A percentile compares a stretch with the other conserved stretches of the same genome.
These are phyloP conservation scores for Troglohyphantes excavatus DNA, from an alignment of 2,888 invertebrate genomes.

Conservation along the genomic window DNA sequence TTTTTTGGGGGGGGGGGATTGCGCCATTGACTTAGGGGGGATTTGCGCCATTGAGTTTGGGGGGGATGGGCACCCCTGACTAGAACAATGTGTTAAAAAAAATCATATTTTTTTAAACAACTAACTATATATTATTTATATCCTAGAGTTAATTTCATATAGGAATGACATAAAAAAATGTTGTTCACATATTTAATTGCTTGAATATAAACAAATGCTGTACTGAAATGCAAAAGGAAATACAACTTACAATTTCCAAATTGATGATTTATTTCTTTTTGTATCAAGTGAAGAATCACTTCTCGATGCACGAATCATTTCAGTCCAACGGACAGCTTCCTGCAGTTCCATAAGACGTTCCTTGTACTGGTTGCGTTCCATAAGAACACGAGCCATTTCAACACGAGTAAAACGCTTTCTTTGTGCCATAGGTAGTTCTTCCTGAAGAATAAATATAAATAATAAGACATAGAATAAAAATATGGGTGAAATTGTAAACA, in stretches of 20 bases:
- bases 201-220: not conserved
- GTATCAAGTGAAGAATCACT: conserved; percentile 83
- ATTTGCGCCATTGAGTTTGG: too few species aligned
- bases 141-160: not conserved
- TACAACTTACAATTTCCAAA: conserved; percentile 91
- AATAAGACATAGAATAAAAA: too few species aligned
- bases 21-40: too few species aligned
- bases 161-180: not conserved
- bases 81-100: too few species aligned
- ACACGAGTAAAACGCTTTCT: conserved; percentile 98
- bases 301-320: conserved; percentile 95
- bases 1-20: too few species aligned
- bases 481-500: too few species aligned
- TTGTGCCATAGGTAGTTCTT: conserved; percentile 97
- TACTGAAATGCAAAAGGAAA: not conserved
- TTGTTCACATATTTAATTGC: not conserved
- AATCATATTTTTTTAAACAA: not conserved
- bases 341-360: conserved; percentile 99
- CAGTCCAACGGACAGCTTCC: conserved; percentile 98
- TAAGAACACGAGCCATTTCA: conserved; percentile 99
- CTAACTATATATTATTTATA: not conserved
- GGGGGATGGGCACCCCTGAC: too few species aligned
- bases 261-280: conserved; percentile 87
- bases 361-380: conserved; percentile 99
- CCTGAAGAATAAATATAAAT: conserved; percentile 84